Base-by-base conservation (phyloP, 2,797 vertebrate species). In the Aldrovandia affinis region DNA sequence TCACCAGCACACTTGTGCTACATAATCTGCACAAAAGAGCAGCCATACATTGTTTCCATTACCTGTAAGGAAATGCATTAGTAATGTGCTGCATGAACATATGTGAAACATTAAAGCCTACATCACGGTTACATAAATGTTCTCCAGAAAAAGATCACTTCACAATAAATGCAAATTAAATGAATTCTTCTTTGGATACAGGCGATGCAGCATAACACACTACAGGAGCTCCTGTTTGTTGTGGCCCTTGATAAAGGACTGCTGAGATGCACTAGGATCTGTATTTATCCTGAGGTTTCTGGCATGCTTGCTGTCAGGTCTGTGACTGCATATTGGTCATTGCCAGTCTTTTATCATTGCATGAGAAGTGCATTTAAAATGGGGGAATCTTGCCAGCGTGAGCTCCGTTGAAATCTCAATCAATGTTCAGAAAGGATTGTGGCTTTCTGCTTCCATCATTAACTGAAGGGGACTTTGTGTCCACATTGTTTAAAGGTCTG, bases 401-500 rank as follows among this genome's bases (percentile, higher is more conserved):
- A 75, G 70, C 33, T 36, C 39, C 15, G 20, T 10, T 39, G 70
- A 75, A 75, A 42, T 75, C 36, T 75, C 70, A 75, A 44, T 75
- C 70, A 10, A 75, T 75, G 6, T 15, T 15, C 70, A 20, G 36
- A 75, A 75, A 22, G 70, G 70, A 75, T 75, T 75, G 70, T 20
- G 70, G 39, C 70, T 75, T 42, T 75, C 36, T 20, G 36, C 70
- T 44, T 36, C 70, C 39, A 44, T 75, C 70, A 75, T 75, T 75
- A 75, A 75, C 70, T 75, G 70, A 39, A 44, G 70, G 42, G 70
- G 70, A 75, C 42, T 39, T 36, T 75, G 70, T 75, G 39, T 39
- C 70, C 70, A 75, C 18, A 44, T 75, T 42, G 70, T 42, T 75
- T 42, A 42, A 75, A 75, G 70, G 39, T 75, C 36, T 25, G 39